These are phyloP conservation scores for Sebastes elongatus DNA, from an alignment of 2,797 vertebrate species.

Conservation along the genomic window DNA sequence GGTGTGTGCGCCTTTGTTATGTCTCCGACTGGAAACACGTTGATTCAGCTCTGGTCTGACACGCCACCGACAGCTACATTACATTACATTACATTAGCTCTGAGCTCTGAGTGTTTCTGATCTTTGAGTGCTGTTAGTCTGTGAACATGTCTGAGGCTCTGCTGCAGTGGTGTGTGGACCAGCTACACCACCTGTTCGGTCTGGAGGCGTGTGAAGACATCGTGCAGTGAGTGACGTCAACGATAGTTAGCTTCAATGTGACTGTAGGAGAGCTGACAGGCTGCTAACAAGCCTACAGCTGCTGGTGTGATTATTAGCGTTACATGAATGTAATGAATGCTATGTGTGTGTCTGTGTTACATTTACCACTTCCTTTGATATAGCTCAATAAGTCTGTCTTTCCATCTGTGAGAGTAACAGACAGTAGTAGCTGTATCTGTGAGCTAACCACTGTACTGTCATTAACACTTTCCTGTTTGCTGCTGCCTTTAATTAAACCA, in stretches of 20 bases:
- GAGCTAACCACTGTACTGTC: not conserved
- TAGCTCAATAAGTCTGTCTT: not conserved
- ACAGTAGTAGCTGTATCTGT: not conserved
- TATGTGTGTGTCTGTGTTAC: not conserved
- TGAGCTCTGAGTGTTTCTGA: not conserved
- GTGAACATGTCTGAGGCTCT: constrained; percentile 79
- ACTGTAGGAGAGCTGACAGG: not conserved
- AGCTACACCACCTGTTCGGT: constrained; percentile 85
- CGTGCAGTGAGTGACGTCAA: constrained; percentile 81
- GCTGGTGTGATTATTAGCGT: not conserved
- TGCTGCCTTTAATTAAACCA: too few species aligned
- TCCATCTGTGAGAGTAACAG: not conserved
- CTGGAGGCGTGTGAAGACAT: constrained; percentile 93
- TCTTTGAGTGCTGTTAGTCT: rapidly evolving
- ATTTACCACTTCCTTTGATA: not conserved
- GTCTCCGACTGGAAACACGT: constrained; percentile 51
- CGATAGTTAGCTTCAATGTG: constrained; percentile 10
- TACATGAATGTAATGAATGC: not conserved
- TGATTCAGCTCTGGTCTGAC: not conserved
- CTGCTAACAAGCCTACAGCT: constrained; percentile 3
- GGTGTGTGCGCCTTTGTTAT: constrained; percentile 44
- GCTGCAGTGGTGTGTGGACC: constrained; percentile 86
- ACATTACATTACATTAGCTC: too few species aligned
- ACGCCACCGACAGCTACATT: not conserved
- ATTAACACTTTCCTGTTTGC: too few species aligned